Evolutionary conservation across 2,797 vertebrate genomes (phyloP), one percentile per base, ranked within the genome.

Genomic region (Sardinella longiceps): DNA sequence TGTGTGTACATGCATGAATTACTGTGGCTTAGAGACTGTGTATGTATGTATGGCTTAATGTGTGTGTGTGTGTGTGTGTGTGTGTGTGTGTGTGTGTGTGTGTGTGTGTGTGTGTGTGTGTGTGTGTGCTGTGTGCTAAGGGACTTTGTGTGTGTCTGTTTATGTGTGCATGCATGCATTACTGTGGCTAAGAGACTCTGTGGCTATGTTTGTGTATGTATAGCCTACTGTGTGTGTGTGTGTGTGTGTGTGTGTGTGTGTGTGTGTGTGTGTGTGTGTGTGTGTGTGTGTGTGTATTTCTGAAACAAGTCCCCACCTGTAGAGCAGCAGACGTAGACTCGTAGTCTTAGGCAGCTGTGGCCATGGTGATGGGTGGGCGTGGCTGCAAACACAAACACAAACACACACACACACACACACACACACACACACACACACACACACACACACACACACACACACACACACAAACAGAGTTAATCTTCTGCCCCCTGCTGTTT

Each of bases 311-410:
- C 95, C 97, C 97, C 93, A 99, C 98, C 96, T 85, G 97, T 96
- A 87, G 97, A 95, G 53, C 98, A 99, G 96, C 98, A 99, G 89
- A 99, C 98, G 37, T 96, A 98, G 86, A 98, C 97, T 88, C 97
- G 96, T 96, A 99, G 97, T 94, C 96, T 96, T 92, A 99, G 96
- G 94, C 98, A 99, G 93, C 96, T 96, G 90, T 96, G 96, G 91
- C 95, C 97, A 84, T 97, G 97, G 93, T 97, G 97, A 92, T 98
- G 98, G 28, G 95, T 96, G 33, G 97, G 97, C 18, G 97, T 97
- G 89, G 97, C 98, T 98, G 92, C 45, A 39, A 45, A 58, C 23
- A 58, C 56, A 58, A 5, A 53, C 51, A 53, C 50, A 51, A 11
- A 51, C 3, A 51, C 50, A 51, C 51, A 53, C 3, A 51, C 50